These are phyloP conservation scores for Folsomia manolachei DNA, from an alignment of 2,888 invertebrate genomes.

Conservation along the genomic window DNA sequence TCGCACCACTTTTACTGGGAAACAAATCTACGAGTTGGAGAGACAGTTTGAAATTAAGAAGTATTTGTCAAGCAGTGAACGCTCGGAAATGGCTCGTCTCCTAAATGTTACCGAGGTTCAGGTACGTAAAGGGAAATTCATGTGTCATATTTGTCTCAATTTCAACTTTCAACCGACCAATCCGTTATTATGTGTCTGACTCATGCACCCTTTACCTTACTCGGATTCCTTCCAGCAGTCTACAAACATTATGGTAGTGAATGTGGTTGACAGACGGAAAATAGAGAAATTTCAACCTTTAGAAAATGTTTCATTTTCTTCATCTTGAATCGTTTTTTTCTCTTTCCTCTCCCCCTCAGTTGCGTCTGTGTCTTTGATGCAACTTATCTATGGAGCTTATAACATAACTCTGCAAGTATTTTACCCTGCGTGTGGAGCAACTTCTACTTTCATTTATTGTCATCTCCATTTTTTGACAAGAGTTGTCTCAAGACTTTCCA, in stretches of 20 bases:
- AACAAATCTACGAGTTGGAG: slow-evolving; percentile 95
- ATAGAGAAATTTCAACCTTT: neutral
- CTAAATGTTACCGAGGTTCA: slow-evolving; percentile 94
- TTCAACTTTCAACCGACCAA: no score
- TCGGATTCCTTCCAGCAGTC: no score
- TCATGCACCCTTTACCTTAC: no score
- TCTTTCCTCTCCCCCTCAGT: no score
- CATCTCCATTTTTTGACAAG: slow-evolving; percentile 14
- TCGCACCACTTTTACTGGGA: slow-evolving; percentile 88
- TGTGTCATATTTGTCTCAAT: neutral
- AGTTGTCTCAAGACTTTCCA: neutral
- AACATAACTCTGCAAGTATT: no score
- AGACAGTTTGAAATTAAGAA: slow-evolving; percentile 92
- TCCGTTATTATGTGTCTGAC: no score
- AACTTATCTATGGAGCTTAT: no score
- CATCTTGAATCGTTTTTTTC: neutral
- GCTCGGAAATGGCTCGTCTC: slow-evolving; percentile 90
- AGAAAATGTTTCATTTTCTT: neutral
- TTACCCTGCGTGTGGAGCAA: no score
- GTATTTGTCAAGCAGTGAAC: slow-evolving; percentile 88
- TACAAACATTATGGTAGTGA: neutral
- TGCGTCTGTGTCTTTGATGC: no score
- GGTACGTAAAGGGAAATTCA: slow-evolving; percentile 70
- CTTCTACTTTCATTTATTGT: neutral
- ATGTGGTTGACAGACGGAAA: neutral